A percentile compares a stretch with the other conserved stretches of the same genome.
Evolutionary conservation across 1,140 invertebrate genomes (phyloP).

Genomic region (Drosophila nasuta): DNA sequence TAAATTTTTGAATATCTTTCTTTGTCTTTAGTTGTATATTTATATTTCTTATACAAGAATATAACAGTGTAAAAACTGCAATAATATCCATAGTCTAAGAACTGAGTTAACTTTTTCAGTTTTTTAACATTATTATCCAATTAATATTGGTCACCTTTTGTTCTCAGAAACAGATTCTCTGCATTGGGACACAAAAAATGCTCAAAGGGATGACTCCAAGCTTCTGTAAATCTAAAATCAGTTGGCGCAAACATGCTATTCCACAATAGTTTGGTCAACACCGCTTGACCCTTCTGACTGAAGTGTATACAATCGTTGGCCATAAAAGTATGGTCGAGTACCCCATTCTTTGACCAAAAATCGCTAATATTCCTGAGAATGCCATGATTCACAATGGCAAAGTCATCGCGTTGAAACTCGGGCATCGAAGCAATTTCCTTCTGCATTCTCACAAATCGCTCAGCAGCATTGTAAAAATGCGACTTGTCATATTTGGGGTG

Average conservation of each 20-base stretch:
- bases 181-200: conserved; percentile 30
- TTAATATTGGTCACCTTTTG: conserved; percentile 4
- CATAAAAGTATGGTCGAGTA: conserved; percentile 87
- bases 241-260: conserved; percentile 87
- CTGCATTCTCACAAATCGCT: conserved; percentile 61
- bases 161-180: conserved; percentile 16
- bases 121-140: no score
- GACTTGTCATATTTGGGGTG: conserved; percentile 83
- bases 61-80: no score
- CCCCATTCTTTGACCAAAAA: conserved; percentile 83
- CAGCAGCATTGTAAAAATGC: conserved; percentile 52
- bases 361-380: conserved; percentile 78
- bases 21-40: no score
- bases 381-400: conserved; percentile 88
- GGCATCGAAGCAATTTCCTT: conserved; percentile 67
- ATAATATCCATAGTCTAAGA: no score
- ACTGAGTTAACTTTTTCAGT: no score
- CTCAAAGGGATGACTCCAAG: conserved; percentile 34
- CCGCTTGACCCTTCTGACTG: conserved; percentile 87
- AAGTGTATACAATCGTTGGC: conserved; percentile 90
- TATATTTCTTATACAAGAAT: no score
- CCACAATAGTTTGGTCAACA: conserved; percentile 86
- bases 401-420: conserved; percentile 84
- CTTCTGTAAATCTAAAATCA: conserved; percentile 28
- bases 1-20: no score